Base-by-base conservation (phyloP, 2,888 invertebrate species). In the Aleiodes leptofemur region DNA sequence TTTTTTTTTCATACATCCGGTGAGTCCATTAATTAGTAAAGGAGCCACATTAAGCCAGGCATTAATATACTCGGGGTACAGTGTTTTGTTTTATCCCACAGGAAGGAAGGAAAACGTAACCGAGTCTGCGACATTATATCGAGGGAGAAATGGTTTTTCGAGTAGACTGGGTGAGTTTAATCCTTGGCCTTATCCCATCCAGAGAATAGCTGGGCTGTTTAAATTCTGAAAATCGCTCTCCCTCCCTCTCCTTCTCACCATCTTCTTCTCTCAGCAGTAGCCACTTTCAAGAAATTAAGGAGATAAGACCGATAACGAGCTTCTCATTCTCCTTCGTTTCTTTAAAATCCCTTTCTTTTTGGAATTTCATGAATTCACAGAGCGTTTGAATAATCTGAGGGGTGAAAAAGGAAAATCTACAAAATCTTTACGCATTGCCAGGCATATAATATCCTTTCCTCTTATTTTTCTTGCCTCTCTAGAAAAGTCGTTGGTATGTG, bases 81-180 rank as follows among this genome's bases (percentile, higher is more conserved):
- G 85, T 89, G 89, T 89, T 89, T 89, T 89, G 89, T 89, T 88
- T 89, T 88, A 89, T 56, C 87, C 88, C 84, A 84, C 87, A 88
- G 88, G 88, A 87, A 89, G 88, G 86, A 85, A 80, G 84, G 69
- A 73, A 50, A 34, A 50, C 59, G 61, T 23, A 51, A 61, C 50
- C 31, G 68, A 68, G 61, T 61, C 51, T 51, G 59, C 38, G 71
- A 69, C 66, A 57, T 59, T 77, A 73, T 71, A 78, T 76, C 75
- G 75, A 74, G 16, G 73, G 76, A 75, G 78, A 74, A 77, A 80
- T 80, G 76, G 75, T 76, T 72, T 73, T 74, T 72, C 78, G 75
- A 73, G 55, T 50, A 50, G 53, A 73, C 43, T 51, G 71, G 74
- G 79, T 50, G 57, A 81, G 83, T 81, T 85, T 85, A 83, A 84